Evolutionary conservation across 2,113 vertebrate species (phyloP), one percentile per base, ranked within the genome.

Genomic region (Cynocephalus volans): DNA sequence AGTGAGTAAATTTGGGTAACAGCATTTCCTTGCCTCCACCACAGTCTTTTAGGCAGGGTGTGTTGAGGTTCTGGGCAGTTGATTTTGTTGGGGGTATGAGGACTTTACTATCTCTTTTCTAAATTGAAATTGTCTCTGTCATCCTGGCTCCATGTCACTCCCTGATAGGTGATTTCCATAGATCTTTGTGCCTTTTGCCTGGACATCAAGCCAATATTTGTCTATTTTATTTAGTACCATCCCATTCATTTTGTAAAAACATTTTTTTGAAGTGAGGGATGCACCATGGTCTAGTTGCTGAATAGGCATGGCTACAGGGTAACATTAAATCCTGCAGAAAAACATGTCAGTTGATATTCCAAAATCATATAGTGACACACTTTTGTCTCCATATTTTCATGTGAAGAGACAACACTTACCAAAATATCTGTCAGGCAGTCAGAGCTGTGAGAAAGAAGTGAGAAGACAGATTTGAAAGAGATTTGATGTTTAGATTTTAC

Each of bases 31-130:
- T 12, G 31, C 12, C 3, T n/a, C 28, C 18, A 28, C 14, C 0
- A 2, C 17, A 7, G 52, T 24, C 21, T n/a, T 48, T 36, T 17
- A 21, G 33, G 26, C 0, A 65, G 67, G 13, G 6, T 6, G 5
- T 8, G 5, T 33, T 69, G 14, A 4, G 5, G 18, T 17, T 13
- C 23, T 19, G 24, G 8, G 17, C 4, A 56, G 45, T 8, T 28
- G 31, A 56, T 15, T 1, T 6, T 18, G 19, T 5, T 31, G 13
- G 31, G 24, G n/a, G 5, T 6, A n/a, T 0, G 0, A 21, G 19
- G 12, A 19, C 60, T 24, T 48, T 12, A 6, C 28, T 4, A 1
- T 41, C 41, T 41, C 5, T 18, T 45, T 36, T 18, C 4, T 36
- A 19, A 70, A 15, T 17, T 41, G 65, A 50, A 60, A 10, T 26